These are phyloP conservation scores for Limonius californicus DNA, from an alignment of 1,140 invertebrate species.

Conservation along the genomic window DNA sequence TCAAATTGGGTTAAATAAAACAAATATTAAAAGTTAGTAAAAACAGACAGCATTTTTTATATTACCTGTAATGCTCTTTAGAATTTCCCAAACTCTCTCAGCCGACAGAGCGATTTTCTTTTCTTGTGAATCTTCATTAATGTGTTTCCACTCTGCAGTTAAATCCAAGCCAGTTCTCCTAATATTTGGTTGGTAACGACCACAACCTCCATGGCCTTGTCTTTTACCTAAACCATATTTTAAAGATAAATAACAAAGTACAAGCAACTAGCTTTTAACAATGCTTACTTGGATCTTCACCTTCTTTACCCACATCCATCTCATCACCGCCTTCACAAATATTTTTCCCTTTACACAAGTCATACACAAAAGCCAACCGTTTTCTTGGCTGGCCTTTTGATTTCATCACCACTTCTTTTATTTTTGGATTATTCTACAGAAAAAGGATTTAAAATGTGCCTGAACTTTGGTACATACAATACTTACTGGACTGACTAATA, in stretches of 20 bases:
- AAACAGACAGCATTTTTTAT: too few relatives aligned
- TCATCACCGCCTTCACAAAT: slow-evolving; percentile 99
- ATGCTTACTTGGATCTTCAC: slow-evolving; percentile 47
- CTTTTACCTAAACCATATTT: slow-evolving; percentile 59
- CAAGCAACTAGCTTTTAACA: neutral
- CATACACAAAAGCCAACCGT: slow-evolving; percentile 92
- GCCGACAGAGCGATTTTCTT: slow-evolving; percentile 91
- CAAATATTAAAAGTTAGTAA: neutral
- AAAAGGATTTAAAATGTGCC: neutral
- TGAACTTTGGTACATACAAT: too few relatives aligned
- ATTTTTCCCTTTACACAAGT: slow-evolving; percentile 96
- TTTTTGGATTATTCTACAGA: slow-evolving; percentile 83
- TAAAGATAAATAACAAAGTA: too few relatives aligned
- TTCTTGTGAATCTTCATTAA: slow-evolving; percentile 97
- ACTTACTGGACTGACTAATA: slow-evolving; percentile 90
- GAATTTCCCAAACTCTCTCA: slow-evolving; percentile 93
- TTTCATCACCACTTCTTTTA: slow-evolving; percentile 96
- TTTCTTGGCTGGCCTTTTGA: slow-evolving; percentile 96
- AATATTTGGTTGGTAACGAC: slow-evolving; percentile 93
- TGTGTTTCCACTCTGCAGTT: slow-evolving; percentile 95
- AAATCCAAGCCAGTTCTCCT: slow-evolving; percentile 86
- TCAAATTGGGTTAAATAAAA: too few relatives aligned
- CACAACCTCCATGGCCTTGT: slow-evolving; percentile 92
- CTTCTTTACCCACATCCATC: slow-evolving; percentile 84
- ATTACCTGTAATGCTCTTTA: slow-evolving; percentile 84